Base-by-base conservation (phyloP, 2,113 vertebrate species). In the Chaetodon auriga region DNA sequence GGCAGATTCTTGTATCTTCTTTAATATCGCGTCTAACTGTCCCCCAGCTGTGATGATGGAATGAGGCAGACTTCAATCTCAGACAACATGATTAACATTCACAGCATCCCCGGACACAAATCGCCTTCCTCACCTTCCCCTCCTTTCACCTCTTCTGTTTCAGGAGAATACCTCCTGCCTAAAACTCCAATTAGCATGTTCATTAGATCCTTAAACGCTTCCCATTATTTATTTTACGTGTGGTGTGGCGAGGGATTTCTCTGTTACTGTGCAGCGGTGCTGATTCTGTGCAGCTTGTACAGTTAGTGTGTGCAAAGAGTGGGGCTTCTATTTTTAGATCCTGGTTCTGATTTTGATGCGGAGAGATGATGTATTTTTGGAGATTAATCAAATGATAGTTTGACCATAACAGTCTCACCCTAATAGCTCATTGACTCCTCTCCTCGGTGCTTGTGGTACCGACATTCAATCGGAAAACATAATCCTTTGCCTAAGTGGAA, bases 401-500 rank as follows among this genome's bases (percentile, higher is more conserved):
- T 80, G 71, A 75, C 72, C 66, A 82, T 41, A 64, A 38, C 21
- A 6, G 19, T 55, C 55, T 69, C 7, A 14, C 46, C 60, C 46
- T 60, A 75, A 61, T 25, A 81, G 14, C 57, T 70, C 41, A n/a
- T 61, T 75, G 77, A 79, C 71, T 86, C 51, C 4, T 70, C 43
- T 86, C 68, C 25, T 68, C 23, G 0, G 61, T 35, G 72, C 48
- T 74, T 75, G 68, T 30, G 35, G 48, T 57, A 23, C 21, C 64
- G 53, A 78, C 81, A 79, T 74, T 49, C 72, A 64, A 69, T 57
- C 64, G 84, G 65, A 82, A 78, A 87, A 88, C 82, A 81, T 64
- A 86, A 86, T 85, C 90, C 87, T 81, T 88, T 79, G 75, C 30
- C 81, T 65, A 70, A 87, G 75, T 90, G 78, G 78, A 89, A 70